Conservation (phyloP, 1,140 invertebrate species). For the Halesus radiatus region DNA sequence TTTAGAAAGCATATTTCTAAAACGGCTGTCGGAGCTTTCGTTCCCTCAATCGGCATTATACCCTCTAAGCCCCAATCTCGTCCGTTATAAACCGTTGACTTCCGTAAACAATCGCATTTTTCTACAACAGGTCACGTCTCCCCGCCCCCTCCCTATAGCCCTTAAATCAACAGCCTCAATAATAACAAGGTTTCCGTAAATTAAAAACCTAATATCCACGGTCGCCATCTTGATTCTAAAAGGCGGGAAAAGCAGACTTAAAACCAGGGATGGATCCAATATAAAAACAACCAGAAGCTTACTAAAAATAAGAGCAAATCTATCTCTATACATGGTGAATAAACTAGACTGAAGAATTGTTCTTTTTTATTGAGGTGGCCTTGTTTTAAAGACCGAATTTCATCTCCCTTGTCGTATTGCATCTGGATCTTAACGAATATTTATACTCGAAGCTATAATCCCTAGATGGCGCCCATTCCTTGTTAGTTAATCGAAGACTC, state of each 20-base stretch:
- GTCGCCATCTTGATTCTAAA: slow-evolving; percentile 51
- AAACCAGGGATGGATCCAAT: slow-evolving; percentile 29
- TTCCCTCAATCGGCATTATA: too few relatives aligned
- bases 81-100: slow-evolving; percentile 76
- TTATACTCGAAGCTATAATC: slow-evolving; percentile 54
- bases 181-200: slow-evolving; percentile 77
- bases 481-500: slow-evolving; percentile 58
- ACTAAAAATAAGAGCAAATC: too few relatives aligned
- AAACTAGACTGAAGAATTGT: too few relatives aligned
- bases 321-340: not conserved
- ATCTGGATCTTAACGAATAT: slow-evolving; percentile 53
- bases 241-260: slow-evolving; percentile 56
- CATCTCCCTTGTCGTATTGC: not conserved
- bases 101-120: slow-evolving; percentile 75
- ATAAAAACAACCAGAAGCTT: not conserved
- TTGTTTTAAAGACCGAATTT: not conserved
- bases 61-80: slow-evolving; percentile 75
- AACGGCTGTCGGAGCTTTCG: too few relatives aligned
- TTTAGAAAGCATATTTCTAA: too few relatives aligned
- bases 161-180: slow-evolving; percentile 76
- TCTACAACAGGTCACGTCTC: slow-evolving; percentile 74
- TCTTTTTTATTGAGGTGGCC: too few relatives aligned
- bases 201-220: slow-evolving; percentile 77
- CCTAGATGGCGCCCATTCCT: slow-evolving; percentile 47
- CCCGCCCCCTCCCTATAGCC: slow-evolving; percentile 67